A percentile compares a stretch with the other conserved stretches of the same genome.
phyloP scores from a whole-genome alignment of 2,113 vertebrate species.

The Sapajus apella region DNA sequence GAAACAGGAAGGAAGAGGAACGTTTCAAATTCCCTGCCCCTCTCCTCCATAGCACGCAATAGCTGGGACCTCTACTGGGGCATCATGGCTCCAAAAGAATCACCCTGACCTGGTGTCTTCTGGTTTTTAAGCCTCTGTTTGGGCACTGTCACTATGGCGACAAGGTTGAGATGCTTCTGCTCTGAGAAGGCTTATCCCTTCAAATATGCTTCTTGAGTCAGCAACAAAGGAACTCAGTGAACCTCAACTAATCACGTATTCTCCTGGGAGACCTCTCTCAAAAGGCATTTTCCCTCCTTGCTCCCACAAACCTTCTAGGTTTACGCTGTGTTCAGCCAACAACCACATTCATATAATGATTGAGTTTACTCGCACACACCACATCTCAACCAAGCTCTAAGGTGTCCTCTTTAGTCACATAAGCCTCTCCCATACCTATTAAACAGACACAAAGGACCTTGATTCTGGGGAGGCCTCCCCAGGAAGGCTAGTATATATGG shows the following conservation, averaged over 20 bases:
- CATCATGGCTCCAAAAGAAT: conserved; percentile 58
- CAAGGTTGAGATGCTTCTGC: conserved; percentile 80
- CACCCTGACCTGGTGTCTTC: conserved; percentile 71
- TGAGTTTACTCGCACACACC: background rate
- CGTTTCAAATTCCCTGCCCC: conserved; percentile 35
- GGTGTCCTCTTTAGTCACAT: background rate
- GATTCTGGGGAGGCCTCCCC: background rate
- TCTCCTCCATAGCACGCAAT: conserved; percentile 25
- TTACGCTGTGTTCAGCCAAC: background rate
- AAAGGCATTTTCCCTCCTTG: conserved; percentile 56
- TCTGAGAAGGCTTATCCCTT: conserved; percentile 80
- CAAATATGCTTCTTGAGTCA: conserved; percentile 82
- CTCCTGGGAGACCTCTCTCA: conserved; percentile 70
- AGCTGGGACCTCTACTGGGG: conserved; percentile 32
- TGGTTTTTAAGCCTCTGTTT: conserved; percentile 76
- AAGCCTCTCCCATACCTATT: background rate
- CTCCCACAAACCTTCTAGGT: conserved; percentile 67
- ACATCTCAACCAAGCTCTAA: background rate
- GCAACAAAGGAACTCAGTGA: conserved; percentile 85
- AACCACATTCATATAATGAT: background rate
- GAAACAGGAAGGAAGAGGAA: conserved; percentile 55
- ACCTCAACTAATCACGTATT: conserved; percentile 86
- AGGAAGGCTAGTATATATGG: background rate
- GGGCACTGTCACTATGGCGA: conserved; percentile 83
- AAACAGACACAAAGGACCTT: background rate